Conservation (phyloP, 2,888 invertebrate species). For the Aspidapion aeneum region DNA sequence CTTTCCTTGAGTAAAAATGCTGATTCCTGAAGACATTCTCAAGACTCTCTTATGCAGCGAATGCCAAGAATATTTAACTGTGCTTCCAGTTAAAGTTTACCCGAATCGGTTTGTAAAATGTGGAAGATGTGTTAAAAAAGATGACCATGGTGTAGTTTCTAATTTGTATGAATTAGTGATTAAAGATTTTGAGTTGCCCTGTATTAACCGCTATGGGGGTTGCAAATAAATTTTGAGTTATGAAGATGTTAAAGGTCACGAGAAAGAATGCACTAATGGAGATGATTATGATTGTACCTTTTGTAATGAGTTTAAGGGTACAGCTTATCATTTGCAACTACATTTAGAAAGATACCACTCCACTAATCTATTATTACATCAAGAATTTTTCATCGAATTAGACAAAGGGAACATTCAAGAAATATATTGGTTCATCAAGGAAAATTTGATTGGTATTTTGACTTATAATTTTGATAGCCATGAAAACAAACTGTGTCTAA, state of each 20-base stretch:
- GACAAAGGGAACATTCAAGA: conserved; percentile 1
- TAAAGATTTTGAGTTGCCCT: conserved; percentile 5
- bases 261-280: not conserved
- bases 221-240: not conserved
- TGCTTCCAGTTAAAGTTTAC: conserved; percentile 8
- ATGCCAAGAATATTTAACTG: conserved; percentile 3
- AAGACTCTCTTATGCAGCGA: not conserved
- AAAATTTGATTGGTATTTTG: not conserved
- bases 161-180: conserved; percentile 2
- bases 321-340: not conserved
- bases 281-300: not conserved
- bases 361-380: not conserved
- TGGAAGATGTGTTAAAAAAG: conserved; percentile 6
- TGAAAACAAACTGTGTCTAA: not conserved
- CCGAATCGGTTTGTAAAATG: conserved; percentile 6
- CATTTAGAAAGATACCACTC: not conserved
- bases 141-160: conserved; percentile 3
- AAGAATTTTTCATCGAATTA: not conserved
- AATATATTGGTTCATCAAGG: not conserved
- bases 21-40: not conserved
- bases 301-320: conserved; percentile 1
- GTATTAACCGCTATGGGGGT: conserved; percentile 6
- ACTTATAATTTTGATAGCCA: not conserved
- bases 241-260: not conserved
- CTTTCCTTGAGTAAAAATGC: too few relatives aligned